phyloP scores from a whole-genome alignment of 2,797 vertebrate species.

The Oophaga sylvatica region DNA sequence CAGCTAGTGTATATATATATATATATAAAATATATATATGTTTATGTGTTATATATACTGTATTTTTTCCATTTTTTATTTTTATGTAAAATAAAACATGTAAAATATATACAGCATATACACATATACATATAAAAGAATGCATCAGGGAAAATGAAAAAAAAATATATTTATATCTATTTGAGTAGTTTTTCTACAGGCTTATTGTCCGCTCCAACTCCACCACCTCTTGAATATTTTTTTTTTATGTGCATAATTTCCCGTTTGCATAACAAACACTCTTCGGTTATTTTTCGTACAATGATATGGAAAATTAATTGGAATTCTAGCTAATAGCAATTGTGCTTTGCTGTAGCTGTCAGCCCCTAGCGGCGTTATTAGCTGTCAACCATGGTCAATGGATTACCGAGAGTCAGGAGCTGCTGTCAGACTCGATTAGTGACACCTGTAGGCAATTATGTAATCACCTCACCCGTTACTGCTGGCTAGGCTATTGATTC shows the following conservation, averaged over 20 bases:
- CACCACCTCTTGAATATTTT: not conserved
- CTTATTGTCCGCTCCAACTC: not conserved
- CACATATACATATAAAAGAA: too few relatives aligned
- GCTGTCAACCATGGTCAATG: constrained; percentile 29
- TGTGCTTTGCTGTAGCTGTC: constrained; percentile 24
- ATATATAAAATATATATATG: too few relatives aligned
- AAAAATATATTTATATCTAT: not conserved
- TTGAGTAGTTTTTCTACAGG: not conserved
- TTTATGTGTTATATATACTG: too few relatives aligned
- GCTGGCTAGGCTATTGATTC: constrained; percentile 26
- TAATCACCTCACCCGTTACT: constrained; percentile 23
- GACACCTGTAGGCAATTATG: constrained; percentile 40
- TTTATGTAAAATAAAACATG: too few relatives aligned
- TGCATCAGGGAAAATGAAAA: too few relatives aligned
- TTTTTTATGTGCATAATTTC: not conserved
- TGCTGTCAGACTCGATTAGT: constrained; percentile 40
- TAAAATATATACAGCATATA: too few relatives aligned
- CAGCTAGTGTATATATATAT: too few relatives aligned
- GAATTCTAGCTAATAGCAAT: not conserved
- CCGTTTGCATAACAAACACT: not conserved
- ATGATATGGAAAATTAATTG: constrained; percentile 4
- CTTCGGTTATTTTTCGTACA: not conserved
- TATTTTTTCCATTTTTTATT: too few relatives aligned
- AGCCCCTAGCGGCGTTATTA: constrained; percentile 9
- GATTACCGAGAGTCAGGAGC: constrained; percentile 32